Evolutionary conservation across 2,113 vertebrate genomes (phyloP), one percentile per base, ranked within the genome.

Genomic region (Sapajus apella): DNA sequence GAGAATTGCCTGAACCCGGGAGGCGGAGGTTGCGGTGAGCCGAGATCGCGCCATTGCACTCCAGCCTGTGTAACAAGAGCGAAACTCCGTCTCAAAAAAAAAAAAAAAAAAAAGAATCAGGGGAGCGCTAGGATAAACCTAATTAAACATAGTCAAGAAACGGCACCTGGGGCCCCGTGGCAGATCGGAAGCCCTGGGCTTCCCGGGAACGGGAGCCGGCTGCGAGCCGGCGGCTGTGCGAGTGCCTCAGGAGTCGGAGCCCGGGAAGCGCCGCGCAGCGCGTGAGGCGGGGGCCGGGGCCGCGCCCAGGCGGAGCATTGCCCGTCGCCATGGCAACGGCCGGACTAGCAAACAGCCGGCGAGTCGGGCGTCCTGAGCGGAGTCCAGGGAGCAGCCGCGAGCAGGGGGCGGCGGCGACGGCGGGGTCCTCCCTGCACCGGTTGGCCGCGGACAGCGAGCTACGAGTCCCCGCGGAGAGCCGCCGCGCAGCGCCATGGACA

Each of bases 241-340:
- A 0, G n/a, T 3, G 16, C 21, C 37, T 6, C 18, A 3, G 7
- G 21, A 20, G 16, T n/a, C 2, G 6, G 35, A 3, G 37, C 73
- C 7, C 3, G 1, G 20, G 11, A 40, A 20, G 72, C 9, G 43
- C 37, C 8, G 6, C 30, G 10, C 40, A 43, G 30, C 4, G 1
- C 3, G 0, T 0, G 45, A 30, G 43, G 79, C 25, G 0, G 77
- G 61, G 16, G 92, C 35, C 20, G 1, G 43, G 16, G 92, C 35
- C 20, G 1, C 37, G 87, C 13, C 83, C 81, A n/a, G 89, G 91
- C 81, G 92, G 93, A 72, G 97, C 97, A 4, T 40, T 3, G 82
- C 81, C 30, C 25, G 95, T 98, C 93, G 87, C 94, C 90, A 84
- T 52, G 96, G 96, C 64, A 97, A 98, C 98, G 43, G 43, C 87